Evolutionary conservation across 2,888 invertebrate species (phyloP), one percentile per base, ranked within the genome.

Genomic region (Lepidocyrtinus sp.): DNA sequence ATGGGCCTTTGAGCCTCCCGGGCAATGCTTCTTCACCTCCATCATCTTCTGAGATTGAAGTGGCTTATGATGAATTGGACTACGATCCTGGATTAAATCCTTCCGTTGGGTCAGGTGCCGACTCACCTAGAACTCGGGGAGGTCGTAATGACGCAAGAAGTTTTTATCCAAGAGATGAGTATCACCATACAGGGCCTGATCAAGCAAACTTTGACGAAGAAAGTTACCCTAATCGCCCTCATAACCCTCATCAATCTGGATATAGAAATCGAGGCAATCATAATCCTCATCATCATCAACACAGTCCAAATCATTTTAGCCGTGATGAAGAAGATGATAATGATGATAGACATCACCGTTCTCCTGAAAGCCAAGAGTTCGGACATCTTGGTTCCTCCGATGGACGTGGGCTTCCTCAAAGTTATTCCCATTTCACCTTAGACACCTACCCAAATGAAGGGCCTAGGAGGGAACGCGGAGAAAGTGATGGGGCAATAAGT

Each of bases 51-150:
- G 78, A 78, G 55, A 78, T 78, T 68, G 78, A 78, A 19, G 72
- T 78, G 55, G 78, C 78, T 9, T 79, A 79, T 46, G 79, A 79
- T 55, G 69, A 68, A 55, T 26, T 79, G 36, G 73, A 79, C 45
- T 79, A 79, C 26, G 79, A 79, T 74, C 73, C 78, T 2, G 78
- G 67, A 21, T 59, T 59, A 1, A 22, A 61, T 2, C 71, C 71
- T 9, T 71, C 61, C 25, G 19, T 62, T 7, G 25, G 21, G 9
- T 46, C 72, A 15, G 64, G 26, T 21, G 21, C 15, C 2, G 50
- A 22, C 46, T 5, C 27, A 72, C 17, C 62, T 7, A 3, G 21
- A 61, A 3, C 36, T 36, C 36, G 12, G 5, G 36, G 36, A 9
- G 36, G 36, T 36, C 5, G 36, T 36, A 36, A 36, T 36, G 36